Evolutionary conservation across 2,888 invertebrate species (phyloP), one percentile per base, ranked within the genome.

Genomic region (Leptopilina drosophilae): DNA sequence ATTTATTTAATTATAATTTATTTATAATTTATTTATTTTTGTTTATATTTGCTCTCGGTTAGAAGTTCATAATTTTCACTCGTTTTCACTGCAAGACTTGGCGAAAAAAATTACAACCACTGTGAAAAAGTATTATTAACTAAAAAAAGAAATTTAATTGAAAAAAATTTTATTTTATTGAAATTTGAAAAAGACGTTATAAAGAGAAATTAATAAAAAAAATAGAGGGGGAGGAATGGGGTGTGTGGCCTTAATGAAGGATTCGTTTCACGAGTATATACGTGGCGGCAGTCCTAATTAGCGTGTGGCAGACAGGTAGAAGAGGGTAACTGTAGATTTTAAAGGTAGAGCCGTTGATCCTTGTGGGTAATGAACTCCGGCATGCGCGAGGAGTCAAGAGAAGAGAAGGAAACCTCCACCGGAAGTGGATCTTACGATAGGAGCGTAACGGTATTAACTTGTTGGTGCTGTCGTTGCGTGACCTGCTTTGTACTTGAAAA

Each of bases 291-390:
- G 77, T 80, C 82, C 81, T 87, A 88, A 88, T 87, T 87, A 85
- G 85, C 82, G 84, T 80, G 83, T 80, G 83, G 81, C 82, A 80
- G 84, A 81, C 85, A 85, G 84, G 85, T 84, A 82, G 46, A 46
- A 82, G 46, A 46, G 46, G 86, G 80, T 85, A 86, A 88, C 84
- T 85, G 88, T 88, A 86, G 89, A 89, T 85, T 33, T 87, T 84
- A 84, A 86, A 84, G 85, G 83, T 83, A 82, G 80, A 82, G 82
- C 82, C 85, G 83, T 80, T 83, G 85, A 87, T 87, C 84, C 82
- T 81, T 67, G 81, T 85, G 85, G 87, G 83, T 87, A 86, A 87
- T 86, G 87, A 87, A 87, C 86, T 85, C 83, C 77, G 66, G 76
- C 56, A 33, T 76, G 67, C 77, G 80, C 78, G 56, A 56, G 56